Evolutionary conservation across 2,888 invertebrate species (phyloP), one percentile per base, ranked within the genome.

Genomic region (Aproaerema taeniolella): DNA sequence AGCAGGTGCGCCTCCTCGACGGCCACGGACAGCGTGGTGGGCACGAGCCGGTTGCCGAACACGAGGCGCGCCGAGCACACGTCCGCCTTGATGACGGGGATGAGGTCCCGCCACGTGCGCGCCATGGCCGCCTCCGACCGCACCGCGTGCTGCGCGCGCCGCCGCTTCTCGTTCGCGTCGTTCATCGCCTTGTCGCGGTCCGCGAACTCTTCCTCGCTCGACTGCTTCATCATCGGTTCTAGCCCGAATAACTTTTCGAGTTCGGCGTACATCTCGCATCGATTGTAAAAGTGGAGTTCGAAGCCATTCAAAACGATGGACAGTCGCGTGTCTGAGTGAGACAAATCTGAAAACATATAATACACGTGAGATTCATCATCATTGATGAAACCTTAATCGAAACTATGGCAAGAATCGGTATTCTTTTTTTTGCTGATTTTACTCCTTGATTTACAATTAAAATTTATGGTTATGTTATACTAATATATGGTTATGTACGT

Each of bases 61-160:
- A 98, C 96, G 48, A 98, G 88, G 46, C 97, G 92, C 33, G 97
- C 97, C 20, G 95, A 93, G 54, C 94, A 94, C 36, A 99, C 91
- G 68, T 98, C 98, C 50, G 97, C 89, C 88, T 98, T 98, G 46
- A 97, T 97, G 39, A 98, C 97, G 24, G 98, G 98, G 64, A 98
- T 95, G 51, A 98, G 90, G 83, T 98, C 97, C 48, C 98, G 88
- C 98, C 98, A 98, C 2, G 95, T 95, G 52, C 95, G 89, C 2
- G 94, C 94, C 83, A 95, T 92, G 45, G 94, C 94, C 6, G 95
- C 95, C 62, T 95, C 94, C 1, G 94, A 92, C 51, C 93, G 87
- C 46, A 85, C 87, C 0, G 87, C 79, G 41, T 81, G 79, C 38
- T 83, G 83, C 1, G 85, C 83, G 10, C 85, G 67, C 50, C 88